Conservation (phyloP, 2,113 vertebrate species). For the Seriola rivoliana region DNA sequence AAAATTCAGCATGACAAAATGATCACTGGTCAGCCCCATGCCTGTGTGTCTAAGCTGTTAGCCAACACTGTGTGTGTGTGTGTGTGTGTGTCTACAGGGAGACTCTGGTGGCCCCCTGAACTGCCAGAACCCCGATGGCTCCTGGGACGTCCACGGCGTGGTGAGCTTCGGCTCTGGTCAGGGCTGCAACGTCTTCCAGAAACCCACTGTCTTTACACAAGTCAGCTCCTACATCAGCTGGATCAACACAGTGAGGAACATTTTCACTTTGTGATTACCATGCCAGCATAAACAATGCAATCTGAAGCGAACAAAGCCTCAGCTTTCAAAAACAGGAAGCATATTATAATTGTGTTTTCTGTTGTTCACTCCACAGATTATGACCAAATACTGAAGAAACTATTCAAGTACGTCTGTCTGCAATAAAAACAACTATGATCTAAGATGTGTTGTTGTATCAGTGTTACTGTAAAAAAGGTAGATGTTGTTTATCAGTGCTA, state of each 20-base stretch:
- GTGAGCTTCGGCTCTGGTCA: conserved; percentile 90
- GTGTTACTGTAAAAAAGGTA: background rate
- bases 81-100: conserved; percentile 80
- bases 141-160: conserved; percentile 88
- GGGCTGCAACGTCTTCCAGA: conserved; percentile 87
- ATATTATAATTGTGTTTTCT: conserved; percentile 16
- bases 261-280: background rate
- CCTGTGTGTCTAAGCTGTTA: background rate
- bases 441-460: background rate
- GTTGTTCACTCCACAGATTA: conserved; percentile 54
- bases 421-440: conserved; percentile 3
- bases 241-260: conserved; percentile 86
- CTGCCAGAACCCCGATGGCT: conserved; percentile 76
- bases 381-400: conserved; percentile 57
- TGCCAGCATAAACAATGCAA: conserved; percentile 4
- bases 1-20: background rate
- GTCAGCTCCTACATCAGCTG: conserved; percentile 88
- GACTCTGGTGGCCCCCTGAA: conserved; percentile 93
- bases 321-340: conserved; percentile 48
- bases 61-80: background rate
- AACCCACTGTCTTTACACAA: conserved; percentile 90
- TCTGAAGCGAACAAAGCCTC: conserved; percentile 18
- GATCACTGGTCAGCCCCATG: background rate
- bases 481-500: background rate
- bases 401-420: background rate